A percentile compares a stretch with the other conserved stretches of the same genome.
Conservation (phyloP, 1,140 invertebrate species). For the Drosophila fuyamai region DNA sequence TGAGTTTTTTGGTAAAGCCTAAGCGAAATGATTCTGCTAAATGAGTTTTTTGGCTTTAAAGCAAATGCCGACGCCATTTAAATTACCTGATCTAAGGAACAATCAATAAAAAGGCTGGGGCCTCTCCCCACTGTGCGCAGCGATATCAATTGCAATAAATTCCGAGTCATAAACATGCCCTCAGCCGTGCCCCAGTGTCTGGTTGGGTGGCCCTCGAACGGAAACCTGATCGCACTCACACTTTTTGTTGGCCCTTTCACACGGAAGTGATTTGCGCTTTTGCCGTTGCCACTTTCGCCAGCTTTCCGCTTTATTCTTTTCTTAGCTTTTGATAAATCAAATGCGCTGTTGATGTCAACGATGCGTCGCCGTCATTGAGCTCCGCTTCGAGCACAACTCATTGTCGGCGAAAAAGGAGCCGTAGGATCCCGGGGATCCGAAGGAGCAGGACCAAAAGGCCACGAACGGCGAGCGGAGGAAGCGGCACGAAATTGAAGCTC, state of each 20-base stretch:
- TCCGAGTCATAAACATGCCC: conserved; percentile 55
- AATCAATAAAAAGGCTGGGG: neutral
- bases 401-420: conserved; percentile 51
- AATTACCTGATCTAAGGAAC: neutral
- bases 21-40: too few species aligned
- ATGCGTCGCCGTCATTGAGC: conserved; percentile 49
- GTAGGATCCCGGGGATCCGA: conserved; percentile 8
- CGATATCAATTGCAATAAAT: conserved; percentile 50
- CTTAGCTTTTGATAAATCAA: conserved; percentile 69
- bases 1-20: too few species aligned
- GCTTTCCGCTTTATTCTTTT: conserved; percentile 61
- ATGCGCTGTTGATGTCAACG: conserved; percentile 51
- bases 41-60: too few species aligned
- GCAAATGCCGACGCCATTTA: neutral
- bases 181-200: conserved; percentile 27
- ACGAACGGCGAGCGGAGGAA: conserved; percentile 4
- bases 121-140: neutral
- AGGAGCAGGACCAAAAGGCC: neutral
- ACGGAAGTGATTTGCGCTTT: conserved; percentile 76
- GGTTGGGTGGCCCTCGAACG: conserved; percentile 39
- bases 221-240: conserved; percentile 52
- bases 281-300: conserved; percentile 62
- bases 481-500: conserved; percentile 72
- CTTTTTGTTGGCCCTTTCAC: conserved; percentile 44
- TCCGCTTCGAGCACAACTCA: conserved; percentile 67